Evolutionary conservation across 2,888 invertebrate species (phyloP).

Genomic region (Myathropa florea): DNA sequence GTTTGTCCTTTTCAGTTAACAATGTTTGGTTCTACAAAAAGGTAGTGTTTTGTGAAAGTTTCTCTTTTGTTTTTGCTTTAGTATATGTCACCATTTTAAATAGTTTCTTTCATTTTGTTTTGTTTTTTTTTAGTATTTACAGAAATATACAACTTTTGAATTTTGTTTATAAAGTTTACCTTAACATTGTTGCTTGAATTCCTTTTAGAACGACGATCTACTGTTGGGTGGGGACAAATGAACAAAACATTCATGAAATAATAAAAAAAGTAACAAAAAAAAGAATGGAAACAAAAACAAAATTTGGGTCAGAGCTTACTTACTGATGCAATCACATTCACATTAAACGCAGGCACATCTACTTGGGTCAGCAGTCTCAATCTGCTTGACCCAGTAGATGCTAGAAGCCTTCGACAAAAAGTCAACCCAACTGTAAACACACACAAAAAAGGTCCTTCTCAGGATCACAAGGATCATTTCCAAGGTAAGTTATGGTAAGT

Average conservation of each 20-base stretch:
- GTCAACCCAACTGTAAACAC: too few relatives aligned
- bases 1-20: constrained; percentile 23
- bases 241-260: neutral
- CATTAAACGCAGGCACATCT: too few relatives aligned
- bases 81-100: constrained; percentile 63
- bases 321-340: too few relatives aligned
- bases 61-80: constrained; percentile 36
- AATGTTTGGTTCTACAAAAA: constrained; percentile 59
- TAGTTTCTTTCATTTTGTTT: constrained; percentile 37
- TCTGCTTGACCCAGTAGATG: too few relatives aligned
- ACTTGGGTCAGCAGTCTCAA: too few relatives aligned
- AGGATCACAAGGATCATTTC: too few relatives aligned
- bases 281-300: neutral
- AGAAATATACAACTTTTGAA: constrained; percentile 60
- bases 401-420: too few relatives aligned
- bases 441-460: too few relatives aligned
- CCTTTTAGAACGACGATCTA: constrained; percentile 24
- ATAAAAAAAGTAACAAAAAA: neutral
- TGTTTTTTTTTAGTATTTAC: constrained; percentile 50
- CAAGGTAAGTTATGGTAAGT: too few relatives aligned
- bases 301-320: too few relatives aligned
- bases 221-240: neutral
- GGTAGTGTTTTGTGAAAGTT: constrained; percentile 55
- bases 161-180: constrained; percentile 14
- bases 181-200: constrained; percentile 37